Evolutionary conservation across 2,888 invertebrate genomes (phyloP), one percentile per base, ranked within the genome.

Genomic region (Plagodis dolabraria): DNA sequence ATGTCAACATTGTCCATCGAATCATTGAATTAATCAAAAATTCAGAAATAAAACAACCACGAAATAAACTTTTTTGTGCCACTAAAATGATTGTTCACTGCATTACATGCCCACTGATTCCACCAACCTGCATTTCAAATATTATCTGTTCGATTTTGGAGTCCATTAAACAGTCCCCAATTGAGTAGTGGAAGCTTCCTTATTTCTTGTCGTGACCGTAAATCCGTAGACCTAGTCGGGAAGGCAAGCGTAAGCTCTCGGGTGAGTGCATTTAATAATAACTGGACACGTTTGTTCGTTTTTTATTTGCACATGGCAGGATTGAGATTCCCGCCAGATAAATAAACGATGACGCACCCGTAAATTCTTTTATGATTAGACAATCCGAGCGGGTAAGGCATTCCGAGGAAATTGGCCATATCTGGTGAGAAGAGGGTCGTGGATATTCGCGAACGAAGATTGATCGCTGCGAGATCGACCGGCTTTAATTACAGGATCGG

Each of bases 351-450:
- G 80, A 80, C 76, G 70, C 79, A 76, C 66, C 61, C 53, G 70
- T 70, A 71, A 77, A 80, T 80, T 79, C 79, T 74, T 80, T 76
- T 77, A 74, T 79, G 80, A 80, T 80, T 77, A 80, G 77, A 72
- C 74, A 73, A 76, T 68, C 69, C 70, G 58, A 64, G 57, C 63
- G 68, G 65, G 58, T 65, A 61, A 70, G 67, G 68, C 71, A 70
- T 75, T 73, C 69, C 70, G 57, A 57, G 48, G 70, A 68, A 79
- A 73, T 74, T 72, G 65, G 67, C 71, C 68, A 68, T 72, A 72
- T 68, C 65, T 63, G 64, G 43, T 12, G 43, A 43, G 43, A 43
- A 43, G 69, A 62, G 61, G 63, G 58, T 57, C 53, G 58, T 63
- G 56, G 56, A 50, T 54, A 57, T 59, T 63, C 63, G 60, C 53